Percentiles rank a stretch among this genome's conserved stretches.
Evolutionary conservation across 2,888 invertebrate species (phyloP).

Genomic region (Metopia argyrocephala): DNA sequence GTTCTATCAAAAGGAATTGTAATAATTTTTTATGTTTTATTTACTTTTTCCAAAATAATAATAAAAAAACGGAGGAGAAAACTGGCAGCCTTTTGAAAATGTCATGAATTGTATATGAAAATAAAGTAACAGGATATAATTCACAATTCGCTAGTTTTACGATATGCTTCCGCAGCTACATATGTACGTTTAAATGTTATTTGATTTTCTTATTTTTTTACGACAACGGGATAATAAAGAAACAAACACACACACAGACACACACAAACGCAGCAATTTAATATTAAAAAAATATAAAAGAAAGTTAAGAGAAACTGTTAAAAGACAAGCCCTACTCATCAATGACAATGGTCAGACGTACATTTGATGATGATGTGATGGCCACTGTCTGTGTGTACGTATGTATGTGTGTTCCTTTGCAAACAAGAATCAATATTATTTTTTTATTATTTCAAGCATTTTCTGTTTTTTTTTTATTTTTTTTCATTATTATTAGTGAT

Average conservation of each 20-base stretch:
- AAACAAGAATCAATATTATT: constrained; percentile 50
- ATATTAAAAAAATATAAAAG: constrained; percentile 50
- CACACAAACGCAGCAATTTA: constrained; percentile 43
- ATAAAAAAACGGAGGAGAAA: background rate
- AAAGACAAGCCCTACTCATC: constrained; percentile 63
- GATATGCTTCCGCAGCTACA: constrained; percentile 73
- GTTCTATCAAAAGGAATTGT: constrained; percentile 3
- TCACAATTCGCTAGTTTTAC: constrained; percentile 78
- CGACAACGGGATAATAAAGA: constrained; percentile 54
- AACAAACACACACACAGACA: background rate
- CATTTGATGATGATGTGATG: constrained; percentile 1
- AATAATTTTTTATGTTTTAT: constrained; percentile 64
- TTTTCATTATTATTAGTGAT: constrained; percentile 52
- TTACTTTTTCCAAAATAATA: constrained; percentile 64
- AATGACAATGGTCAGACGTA: constrained; percentile 40
- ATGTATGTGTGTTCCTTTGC: constrained; percentile 57
- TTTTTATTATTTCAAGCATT: background rate
- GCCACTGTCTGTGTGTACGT: constrained; percentile 47
- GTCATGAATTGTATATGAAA: constrained; percentile 72
- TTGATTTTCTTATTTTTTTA: constrained; percentile 60
- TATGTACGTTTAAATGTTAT: constrained; percentile 63
- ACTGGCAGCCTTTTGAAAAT: constrained; percentile 69
- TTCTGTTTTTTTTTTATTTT: constrained; percentile 57
- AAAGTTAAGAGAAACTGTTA: constrained; percentile 35
- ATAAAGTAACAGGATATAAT: constrained; percentile 70